These are phyloP conservation scores for Ctenicera cuprea DNA, from an alignment of 2,888 invertebrate genomes.

Conservation along the genomic window DNA sequence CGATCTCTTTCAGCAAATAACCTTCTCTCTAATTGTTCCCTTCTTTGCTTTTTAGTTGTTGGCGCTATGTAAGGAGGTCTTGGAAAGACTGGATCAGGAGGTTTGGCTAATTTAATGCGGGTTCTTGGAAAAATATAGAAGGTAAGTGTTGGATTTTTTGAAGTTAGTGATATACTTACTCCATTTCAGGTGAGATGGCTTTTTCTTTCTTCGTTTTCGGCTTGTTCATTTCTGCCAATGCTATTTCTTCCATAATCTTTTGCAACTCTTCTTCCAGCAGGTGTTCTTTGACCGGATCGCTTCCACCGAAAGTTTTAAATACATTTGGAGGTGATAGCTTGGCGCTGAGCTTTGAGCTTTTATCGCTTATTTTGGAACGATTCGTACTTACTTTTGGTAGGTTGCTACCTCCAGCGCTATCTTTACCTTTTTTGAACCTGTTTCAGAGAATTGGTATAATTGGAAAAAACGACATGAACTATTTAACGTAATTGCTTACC, in stretches of 20 bases:
- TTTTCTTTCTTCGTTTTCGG: slow-evolving; percentile 28
- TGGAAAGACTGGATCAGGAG: slow-evolving; percentile 37
- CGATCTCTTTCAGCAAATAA: slow-evolving; percentile 57
- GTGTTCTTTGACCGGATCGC: slow-evolving; percentile 31
- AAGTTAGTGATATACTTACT: too few relatives aligned
- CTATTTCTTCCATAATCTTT: slow-evolving; percentile 1
- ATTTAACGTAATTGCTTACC: neutral
- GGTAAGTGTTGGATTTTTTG: too few relatives aligned
- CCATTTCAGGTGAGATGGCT: slow-evolving; percentile 45
- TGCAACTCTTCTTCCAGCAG: slow-evolving; percentile 28
- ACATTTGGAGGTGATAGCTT: slow-evolving; percentile 35
- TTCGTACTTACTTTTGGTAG: neutral
- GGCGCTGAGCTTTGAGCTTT: slow-evolving; percentile 8
- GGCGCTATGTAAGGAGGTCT: slow-evolving; percentile 60
- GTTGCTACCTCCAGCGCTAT: neutral
- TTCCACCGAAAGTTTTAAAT: slow-evolving; percentile 9
- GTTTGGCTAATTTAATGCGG: slow-evolving; percentile 41
- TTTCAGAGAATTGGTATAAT: neutral
- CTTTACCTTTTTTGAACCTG: neutral
- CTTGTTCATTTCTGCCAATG: neutral
- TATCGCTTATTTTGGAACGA: neutral
- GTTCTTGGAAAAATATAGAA: slow-evolving; percentile 37
- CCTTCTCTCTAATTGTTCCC: slow-evolving; percentile 57
- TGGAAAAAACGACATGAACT: neutral
- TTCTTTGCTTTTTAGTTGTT: slow-evolving; percentile 58